Evolutionary conservation across 2,888 invertebrate genomes (phyloP), one percentile per base, ranked within the genome.

Genomic region (Myopa tessellatipennis): DNA sequence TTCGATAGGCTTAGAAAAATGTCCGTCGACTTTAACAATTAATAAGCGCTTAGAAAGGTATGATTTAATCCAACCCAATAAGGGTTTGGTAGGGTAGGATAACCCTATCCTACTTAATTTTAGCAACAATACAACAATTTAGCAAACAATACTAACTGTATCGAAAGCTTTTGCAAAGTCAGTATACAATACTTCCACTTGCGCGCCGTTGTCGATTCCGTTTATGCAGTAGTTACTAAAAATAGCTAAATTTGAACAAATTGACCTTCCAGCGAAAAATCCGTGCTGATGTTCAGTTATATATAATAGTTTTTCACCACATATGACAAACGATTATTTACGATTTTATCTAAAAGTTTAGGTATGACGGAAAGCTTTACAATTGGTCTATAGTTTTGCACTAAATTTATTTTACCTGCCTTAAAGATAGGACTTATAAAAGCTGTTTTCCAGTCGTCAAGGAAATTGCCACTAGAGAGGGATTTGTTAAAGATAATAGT

Each of bases 41-140:
- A 61, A 61, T 16, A 18, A n/a, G n/a, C 18, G 26, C 26, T 61
- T 61, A 18, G 26, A 26, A 61, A 61, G 61, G 26, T 61, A 61
- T n/a, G 61, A 61, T 61, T 61, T 26, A 26, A 61, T 61, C 61
- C 61, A 61, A 10, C 26, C n/a, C n/a, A 61, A 61, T n/a, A 61
- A 26, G n/a, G n/a, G n/a, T n/a, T n/a, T n/a, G n/a, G n/a, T n/a
- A n/a, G n/a, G n/a, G 18, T 8, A 3, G 61, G 18, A n/a, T 61
- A 61, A 2, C 3, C 61, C 18, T 18, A 61, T 26, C 26, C n/a
- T 61, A 8, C 8, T 26, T 10, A 61, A 26, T n/a, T 61, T 61
- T 3, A 61, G 3, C 5, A 61, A 26, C 18, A 61, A 26, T 61
- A 61, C n/a, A 26, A 3, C n/a, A n/a, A n/a, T n/a, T n/a, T n/a